A percentile compares a stretch with the other conserved stretches of the same genome.
Evolutionary conservation across 2,113 vertebrate genomes (phyloP).

Genomic region (Lepisosteus osseus): DNA sequence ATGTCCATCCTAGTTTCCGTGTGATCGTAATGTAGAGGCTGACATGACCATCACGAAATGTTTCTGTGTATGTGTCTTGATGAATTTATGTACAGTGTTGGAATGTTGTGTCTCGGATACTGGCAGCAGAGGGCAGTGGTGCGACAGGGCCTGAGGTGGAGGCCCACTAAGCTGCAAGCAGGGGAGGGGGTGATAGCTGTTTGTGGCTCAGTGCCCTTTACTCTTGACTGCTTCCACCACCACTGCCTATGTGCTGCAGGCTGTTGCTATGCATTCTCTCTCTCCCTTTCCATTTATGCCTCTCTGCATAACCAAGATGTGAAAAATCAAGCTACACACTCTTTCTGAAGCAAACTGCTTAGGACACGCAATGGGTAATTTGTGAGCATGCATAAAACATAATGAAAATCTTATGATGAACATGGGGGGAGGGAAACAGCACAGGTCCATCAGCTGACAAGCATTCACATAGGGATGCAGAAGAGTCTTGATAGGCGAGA

Average conservation of each 20-base stretch:
- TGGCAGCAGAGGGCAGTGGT: slow-evolving; percentile 46
- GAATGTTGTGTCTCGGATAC: neutral
- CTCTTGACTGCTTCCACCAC: neutral
- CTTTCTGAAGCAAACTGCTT: too few species aligned
- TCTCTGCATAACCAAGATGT: neutral
- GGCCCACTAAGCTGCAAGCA: too few species aligned
- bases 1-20: too few species aligned
- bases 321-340: too few species aligned
- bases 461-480: neutral
- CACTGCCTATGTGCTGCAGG: neutral
- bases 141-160: neutral
- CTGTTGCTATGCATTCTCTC: neutral
- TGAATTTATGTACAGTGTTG: neutral
- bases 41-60: too few species aligned
- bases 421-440: neutral
- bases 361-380: too few species aligned
- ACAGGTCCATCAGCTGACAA: too few species aligned
- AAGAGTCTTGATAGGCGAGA: neutral
- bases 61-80: neutral
- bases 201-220: slow-evolving; percentile 9
- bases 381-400: too few species aligned
- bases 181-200: neutral
- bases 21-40: too few species aligned
- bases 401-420: neutral
- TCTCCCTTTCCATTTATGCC: neutral